Percentiles rank a stretch among this genome's conserved stretches.
Evolutionary conservation across 2,888 invertebrate genomes (phyloP).

Genomic region (Lamellibrachia satsuma): DNA sequence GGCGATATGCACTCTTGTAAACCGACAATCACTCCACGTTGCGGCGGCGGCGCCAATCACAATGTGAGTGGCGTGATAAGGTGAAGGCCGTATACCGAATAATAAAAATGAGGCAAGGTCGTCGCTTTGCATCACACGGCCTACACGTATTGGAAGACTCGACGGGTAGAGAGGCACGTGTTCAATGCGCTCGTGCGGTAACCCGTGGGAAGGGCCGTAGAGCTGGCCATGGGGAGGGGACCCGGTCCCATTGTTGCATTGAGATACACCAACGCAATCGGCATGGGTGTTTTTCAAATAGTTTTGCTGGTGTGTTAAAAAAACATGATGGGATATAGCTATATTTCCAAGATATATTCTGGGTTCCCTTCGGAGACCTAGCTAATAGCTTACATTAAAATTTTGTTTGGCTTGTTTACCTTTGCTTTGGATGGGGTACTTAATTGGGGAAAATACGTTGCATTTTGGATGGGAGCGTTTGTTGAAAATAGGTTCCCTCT

Average conservation of each 20-base stretch:
- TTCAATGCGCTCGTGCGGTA: background rate
- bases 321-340: background rate
- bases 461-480: too few species aligned
- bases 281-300: background rate
- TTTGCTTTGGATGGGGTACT: too few species aligned
- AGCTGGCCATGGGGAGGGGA: background rate
- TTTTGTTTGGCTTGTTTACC: too few species aligned
- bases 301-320: background rate
- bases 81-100: slow-evolving; percentile 4
- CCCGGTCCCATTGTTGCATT: background rate
- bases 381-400: too few species aligned
- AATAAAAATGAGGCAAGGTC: slow-evolving; percentile 17
- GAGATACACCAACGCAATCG: background rate
- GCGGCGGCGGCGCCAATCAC: slow-evolving; percentile 12
- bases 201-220: background rate
- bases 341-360: too few species aligned
- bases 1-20: background rate
- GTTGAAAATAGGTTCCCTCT: too few species aligned
- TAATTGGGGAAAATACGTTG: too few species aligned
- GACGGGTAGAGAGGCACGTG: slow-evolving; percentile 1
- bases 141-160: background rate
- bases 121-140: slow-evolving; percentile 13
- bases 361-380: too few species aligned
- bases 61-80: slow-evolving; percentile 12
- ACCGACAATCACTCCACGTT: background rate